These are phyloP conservation scores for Andrena camellia DNA, from an alignment of 2,888 invertebrate genomes.

Conservation along the genomic window DNA sequence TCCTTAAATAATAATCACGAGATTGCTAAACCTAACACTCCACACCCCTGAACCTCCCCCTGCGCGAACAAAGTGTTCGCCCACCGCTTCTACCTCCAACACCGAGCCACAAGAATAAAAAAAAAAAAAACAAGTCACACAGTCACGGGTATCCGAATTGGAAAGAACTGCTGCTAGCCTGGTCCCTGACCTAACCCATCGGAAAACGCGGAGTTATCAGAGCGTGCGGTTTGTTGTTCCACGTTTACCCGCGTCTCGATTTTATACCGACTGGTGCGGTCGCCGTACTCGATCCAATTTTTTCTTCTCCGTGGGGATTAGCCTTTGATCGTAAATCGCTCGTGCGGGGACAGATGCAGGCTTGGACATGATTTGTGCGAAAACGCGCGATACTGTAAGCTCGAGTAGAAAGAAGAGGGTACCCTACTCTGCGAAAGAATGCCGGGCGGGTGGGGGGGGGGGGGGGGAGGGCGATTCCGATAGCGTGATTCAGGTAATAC, in stretches of 20 bases:
- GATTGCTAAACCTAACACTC: too few species aligned
- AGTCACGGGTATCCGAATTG: not conserved
- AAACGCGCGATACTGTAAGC: too few species aligned
- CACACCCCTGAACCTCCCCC: too few species aligned
- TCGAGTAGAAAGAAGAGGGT: too few species aligned
- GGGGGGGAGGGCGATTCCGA: not conserved
- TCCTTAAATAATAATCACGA: too few species aligned
- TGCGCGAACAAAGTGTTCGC: too few species aligned
- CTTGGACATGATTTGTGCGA: too few species aligned
- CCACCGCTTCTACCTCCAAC: too few species aligned
- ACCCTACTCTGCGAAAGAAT: not conserved
- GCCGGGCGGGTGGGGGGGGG: not conserved
- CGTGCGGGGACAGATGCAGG: too few species aligned
- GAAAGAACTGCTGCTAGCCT: not conserved
- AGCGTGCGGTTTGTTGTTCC: slow-evolving; percentile 64
- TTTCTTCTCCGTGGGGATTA: slow-evolving; percentile 21
- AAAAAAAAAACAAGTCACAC: not conserved
- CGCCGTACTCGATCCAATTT: slow-evolving; percentile 50
- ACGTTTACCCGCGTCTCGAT: slow-evolving; percentile 60
- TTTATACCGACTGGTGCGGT: slow-evolving; percentile 46
- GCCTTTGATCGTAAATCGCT: slow-evolving; percentile 12
- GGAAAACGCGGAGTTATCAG: slow-evolving; percentile 68
- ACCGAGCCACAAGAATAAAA: not conserved
- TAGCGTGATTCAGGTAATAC: slow-evolving; percentile 50
- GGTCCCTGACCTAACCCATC: slow-evolving; percentile 65